These are phyloP conservation scores for Timema cristinae DNA, from an alignment of 2,888 invertebrate species.

Conservation along the genomic window DNA sequence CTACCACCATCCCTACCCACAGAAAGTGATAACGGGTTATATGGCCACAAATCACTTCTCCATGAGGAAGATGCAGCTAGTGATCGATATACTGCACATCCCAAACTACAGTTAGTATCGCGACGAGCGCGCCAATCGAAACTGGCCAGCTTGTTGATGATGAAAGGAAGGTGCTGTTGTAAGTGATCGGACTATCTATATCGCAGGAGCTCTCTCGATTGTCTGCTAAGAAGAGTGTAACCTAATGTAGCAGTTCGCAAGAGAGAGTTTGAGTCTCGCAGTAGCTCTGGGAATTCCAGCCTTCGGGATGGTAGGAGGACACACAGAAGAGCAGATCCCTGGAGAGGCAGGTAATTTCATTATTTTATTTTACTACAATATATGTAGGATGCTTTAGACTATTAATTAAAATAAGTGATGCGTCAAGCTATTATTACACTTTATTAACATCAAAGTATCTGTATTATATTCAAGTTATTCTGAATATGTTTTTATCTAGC, in stretches of 20 bases:
- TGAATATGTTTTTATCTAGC: too few species aligned
- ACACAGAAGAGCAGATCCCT: conserved; percentile 53
- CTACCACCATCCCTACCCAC: conserved; percentile 45
- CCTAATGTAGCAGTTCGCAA: conserved; percentile 71
- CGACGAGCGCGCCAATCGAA: conserved; percentile 69
- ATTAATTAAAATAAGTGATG: conserved; percentile 25
- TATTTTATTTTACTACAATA: neutral
- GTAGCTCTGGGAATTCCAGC: conserved; percentile 37
- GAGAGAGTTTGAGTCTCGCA: conserved; percentile 66
- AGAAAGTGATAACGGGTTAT: neutral
- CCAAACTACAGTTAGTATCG: conserved; percentile 60
- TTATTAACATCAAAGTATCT: too few species aligned
- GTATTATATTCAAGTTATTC: too few species aligned
- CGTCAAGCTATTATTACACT: too few species aligned
- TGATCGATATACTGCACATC: conserved; percentile 17
- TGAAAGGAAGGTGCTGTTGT: conserved; percentile 49
- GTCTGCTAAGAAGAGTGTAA: conserved; percentile 62
- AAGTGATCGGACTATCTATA: conserved; percentile 61
- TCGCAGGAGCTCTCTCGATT: conserved; percentile 46
- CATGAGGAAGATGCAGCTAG: conserved; percentile 40
- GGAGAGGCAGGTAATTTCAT: conserved; percentile 41
- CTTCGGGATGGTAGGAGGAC: conserved; percentile 39
- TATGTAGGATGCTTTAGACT: neutral
- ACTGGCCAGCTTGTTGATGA: conserved; percentile 57
- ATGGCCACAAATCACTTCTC: conserved; percentile 24